Base-by-base conservation (phyloP, 2,113 vertebrate genomes). In the Notothenia rossii region DNA sequence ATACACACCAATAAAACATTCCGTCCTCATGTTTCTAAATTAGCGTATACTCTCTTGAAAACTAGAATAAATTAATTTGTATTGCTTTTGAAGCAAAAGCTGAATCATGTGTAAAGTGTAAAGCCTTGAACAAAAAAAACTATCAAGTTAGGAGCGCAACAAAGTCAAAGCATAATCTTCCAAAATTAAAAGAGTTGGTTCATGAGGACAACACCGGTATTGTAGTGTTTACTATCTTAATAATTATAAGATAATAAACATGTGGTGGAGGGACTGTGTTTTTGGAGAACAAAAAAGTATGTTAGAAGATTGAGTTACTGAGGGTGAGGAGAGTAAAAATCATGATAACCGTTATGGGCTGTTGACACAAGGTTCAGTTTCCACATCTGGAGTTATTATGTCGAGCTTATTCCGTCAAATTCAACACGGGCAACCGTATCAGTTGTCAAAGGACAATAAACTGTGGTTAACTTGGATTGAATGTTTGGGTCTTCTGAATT, bases 361-460 rank as follows among this genome's bases (percentile, higher is more conserved):
- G 72, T 43, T 69, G 64, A 58, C 56, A 69, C 40, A 68, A 55
- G 64, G 13, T 69, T 65, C 17, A 82, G 29, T 54, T 60, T 76
- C 8, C 50, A 43, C 0, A 3, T 51, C 15, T 59, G n/a, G 61
- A 76, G 25, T 76, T 65, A 25, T 54, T 36, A 60, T 13, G 5
- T 7, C 49, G 72, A 59, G 62, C 36, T 51, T 43, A 64, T 36
- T 22, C 48, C 25, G 46, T 20, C 13, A 33, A 50, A 17, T 58
- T 20, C 13, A 67, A 49, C 15, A 43, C 14, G 18, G 7, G 54
- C 43, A 59, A 33, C n/a, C 36, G 22, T 43, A 50, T 67, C 45
- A 58, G 11, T 0, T 69, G 6, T 54, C 75, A 63, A 49, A 63
- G 7, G 15, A 75, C 17, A 84, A 68, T 33, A 56, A 68, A 63